Percentiles rank a stretch among this genome's conserved stretches.
These are phyloP conservation scores for Glossosoma conforme DNA, from an alignment of 1,140 invertebrate species.

Conservation along the genomic window DNA sequence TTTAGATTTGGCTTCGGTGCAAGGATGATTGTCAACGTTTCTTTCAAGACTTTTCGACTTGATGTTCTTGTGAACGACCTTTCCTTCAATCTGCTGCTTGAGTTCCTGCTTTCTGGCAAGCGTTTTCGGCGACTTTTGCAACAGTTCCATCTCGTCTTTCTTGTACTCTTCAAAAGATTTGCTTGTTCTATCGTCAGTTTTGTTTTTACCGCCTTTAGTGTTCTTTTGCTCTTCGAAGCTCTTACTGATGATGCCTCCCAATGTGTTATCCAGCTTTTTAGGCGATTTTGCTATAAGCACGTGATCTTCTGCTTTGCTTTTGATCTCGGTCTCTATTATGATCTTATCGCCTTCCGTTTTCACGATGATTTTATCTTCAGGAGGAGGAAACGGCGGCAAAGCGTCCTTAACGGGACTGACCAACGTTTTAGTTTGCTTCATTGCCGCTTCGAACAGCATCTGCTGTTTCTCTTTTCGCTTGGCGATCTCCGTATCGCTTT, in stretches of 20 bases:
- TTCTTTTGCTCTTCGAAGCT: slow-evolving; percentile 58
- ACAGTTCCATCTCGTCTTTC: slow-evolving; percentile 47
- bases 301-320: slow-evolving; percentile 57
- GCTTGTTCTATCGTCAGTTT: slow-evolving; percentile 55
- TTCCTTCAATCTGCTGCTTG: slow-evolving; percentile 57
- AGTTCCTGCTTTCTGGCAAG: slow-evolving; percentile 56
- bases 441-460: slow-evolving; percentile 63
- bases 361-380: slow-evolving; percentile 60
- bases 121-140: slow-evolving; percentile 56
- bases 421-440: slow-evolving; percentile 64
- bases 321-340: slow-evolving; percentile 59
- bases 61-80: slow-evolving; percentile 53
- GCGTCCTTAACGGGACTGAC: slow-evolving; percentile 64
- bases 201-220: slow-evolving; percentile 50
- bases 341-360: slow-evolving; percentile 60
- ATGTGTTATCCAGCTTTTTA: slow-evolving; percentile 60
- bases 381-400: slow-evolving; percentile 60
- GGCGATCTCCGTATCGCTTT: slow-evolving; percentile 60
- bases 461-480: slow-evolving; percentile 66
- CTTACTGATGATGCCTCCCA: slow-evolving; percentile 59
- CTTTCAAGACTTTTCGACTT: slow-evolving; percentile 56
- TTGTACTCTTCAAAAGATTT: slow-evolving; percentile 57
- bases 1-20: slow-evolving; percentile 56
- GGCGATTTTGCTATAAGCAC: slow-evolving; percentile 66
- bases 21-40: slow-evolving; percentile 45